Evolutionary conservation across 2,113 vertebrate genomes (phyloP), one percentile per base, ranked within the genome.

Genomic region (Clarias gariepinus): DNA sequence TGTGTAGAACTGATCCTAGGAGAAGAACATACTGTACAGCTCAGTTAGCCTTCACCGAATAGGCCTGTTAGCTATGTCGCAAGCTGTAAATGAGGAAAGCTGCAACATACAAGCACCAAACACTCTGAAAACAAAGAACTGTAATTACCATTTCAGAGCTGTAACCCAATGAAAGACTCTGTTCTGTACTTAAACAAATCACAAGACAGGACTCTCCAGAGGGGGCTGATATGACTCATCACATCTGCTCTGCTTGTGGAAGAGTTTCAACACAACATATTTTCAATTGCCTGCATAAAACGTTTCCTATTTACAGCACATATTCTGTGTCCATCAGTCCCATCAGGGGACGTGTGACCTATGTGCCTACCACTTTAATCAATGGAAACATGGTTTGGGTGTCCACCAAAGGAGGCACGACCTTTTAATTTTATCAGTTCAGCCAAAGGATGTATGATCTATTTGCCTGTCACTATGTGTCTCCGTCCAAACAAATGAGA

Each of bases 101-200:
- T 80, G 76, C 76, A 76, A 41, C 21, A 76, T 21, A 81, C 66
- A 53, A 58, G 55, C 71, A 82, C 25, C 55, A 85, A 86, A 83
- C 80, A 83, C 47, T 69, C 58, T 64, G 71, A 82, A 21, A 73
- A 69, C 21, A 76, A 76, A 74, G 81, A 86, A 64, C 57, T 33
- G 57, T 89, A 83, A 82, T 86, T 73, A 68, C 66, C 78, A 63
- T 47, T 86, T 86, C 57, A 81, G 66, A 25, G 66, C 78, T 71
- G 78, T 41, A 73, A 55, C 47, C 78, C 47, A 53, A 25, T 30
- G 61, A 52, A 57, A 68, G 10, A 28, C 11, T 15, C 30, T 21
- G 36, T 28, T 71, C 53, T 28, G 79, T 69, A 85, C 36, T 76
- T 85, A 85, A 86, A 86, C 84, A 57, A 25, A 60, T 57, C 33